These are phyloP conservation scores for Actenoides hombroni DNA, from an alignment of 2,113 vertebrate genomes.

Conservation along the genomic window DNA sequence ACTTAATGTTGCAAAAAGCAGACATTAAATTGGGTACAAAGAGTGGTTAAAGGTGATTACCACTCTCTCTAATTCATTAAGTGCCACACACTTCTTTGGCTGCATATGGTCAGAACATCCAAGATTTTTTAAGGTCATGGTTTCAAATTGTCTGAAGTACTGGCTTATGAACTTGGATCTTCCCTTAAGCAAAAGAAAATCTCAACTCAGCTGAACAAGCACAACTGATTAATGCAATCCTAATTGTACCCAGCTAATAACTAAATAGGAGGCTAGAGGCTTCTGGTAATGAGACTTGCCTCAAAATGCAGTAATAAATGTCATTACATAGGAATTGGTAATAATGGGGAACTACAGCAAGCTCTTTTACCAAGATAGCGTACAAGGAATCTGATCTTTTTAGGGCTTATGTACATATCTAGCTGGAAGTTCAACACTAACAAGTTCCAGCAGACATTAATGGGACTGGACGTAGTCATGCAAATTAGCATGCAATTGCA, in stretches of 20 bases:
- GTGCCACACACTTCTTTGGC: background rate
- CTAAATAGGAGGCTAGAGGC: constrained; percentile 45
- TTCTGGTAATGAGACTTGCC: constrained; percentile 38
- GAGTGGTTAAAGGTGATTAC: background rate
- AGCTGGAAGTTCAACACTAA: background rate
- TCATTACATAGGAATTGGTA: constrained; percentile 24
- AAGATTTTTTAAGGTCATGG: constrained; percentile 24
- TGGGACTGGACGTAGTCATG: background rate
- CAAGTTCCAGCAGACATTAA: background rate
- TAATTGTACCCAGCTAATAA: constrained; percentile 58
- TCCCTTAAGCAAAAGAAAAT: constrained; percentile 41
- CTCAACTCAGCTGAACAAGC: constrained; percentile 43
- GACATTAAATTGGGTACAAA: background rate
- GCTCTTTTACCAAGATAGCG: background rate
- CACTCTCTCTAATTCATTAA: background rate
- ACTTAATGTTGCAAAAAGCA: background rate
- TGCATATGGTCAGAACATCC: background rate
- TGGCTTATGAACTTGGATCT: background rate
- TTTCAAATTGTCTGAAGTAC: background rate
- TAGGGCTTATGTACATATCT: background rate
- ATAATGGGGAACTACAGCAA: background rate
- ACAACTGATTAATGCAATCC: constrained; percentile 48
- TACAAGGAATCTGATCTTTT: background rate
- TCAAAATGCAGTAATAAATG: constrained; percentile 48
- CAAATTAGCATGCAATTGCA: background rate